These are phyloP conservation scores for Otus scops DNA, from an alignment of 2,797 vertebrate genomes.

Conservation along the genomic window DNA sequence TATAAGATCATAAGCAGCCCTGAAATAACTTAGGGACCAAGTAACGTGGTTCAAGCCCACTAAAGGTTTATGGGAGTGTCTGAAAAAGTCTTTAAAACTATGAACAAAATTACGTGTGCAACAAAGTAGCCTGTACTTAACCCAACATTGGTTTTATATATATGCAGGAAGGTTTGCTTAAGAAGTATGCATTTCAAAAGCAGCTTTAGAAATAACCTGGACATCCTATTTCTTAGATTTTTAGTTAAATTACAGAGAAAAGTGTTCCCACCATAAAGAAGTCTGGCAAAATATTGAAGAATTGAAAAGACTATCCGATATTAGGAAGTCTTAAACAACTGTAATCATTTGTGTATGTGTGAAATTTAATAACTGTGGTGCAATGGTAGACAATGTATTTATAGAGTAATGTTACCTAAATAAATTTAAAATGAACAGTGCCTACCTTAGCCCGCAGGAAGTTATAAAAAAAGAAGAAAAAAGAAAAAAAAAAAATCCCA, in stretches of 20 bases:
- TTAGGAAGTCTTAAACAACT: neutral
- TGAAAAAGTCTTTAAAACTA: neutral
- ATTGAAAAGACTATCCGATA: neutral
- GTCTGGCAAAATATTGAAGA: neutral
- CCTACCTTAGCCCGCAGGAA: neutral
- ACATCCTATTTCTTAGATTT: neutral
- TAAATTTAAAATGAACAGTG: neutral
- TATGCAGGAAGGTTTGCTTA: neutral
- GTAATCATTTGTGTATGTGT: neutral
- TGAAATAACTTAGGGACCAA: neutral
- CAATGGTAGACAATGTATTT: neutral
- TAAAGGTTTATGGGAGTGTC: neutral
- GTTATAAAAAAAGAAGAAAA: neutral
- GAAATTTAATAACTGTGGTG: neutral
- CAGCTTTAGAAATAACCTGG: neutral
- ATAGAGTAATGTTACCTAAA: neutral
- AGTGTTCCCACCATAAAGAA: neutral
- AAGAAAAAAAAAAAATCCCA: neutral
- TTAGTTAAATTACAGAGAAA: neutral
- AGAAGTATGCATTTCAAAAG: neutral
- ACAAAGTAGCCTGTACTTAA: neutral
- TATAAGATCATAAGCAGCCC: neutral
- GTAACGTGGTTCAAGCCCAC: fast-evolving
- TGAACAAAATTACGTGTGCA: neutral
- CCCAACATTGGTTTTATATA: neutral